These are phyloP conservation scores for Scaptomyza flava DNA, from an alignment of 2,888 invertebrate genomes.

Conservation along the genomic window DNA sequence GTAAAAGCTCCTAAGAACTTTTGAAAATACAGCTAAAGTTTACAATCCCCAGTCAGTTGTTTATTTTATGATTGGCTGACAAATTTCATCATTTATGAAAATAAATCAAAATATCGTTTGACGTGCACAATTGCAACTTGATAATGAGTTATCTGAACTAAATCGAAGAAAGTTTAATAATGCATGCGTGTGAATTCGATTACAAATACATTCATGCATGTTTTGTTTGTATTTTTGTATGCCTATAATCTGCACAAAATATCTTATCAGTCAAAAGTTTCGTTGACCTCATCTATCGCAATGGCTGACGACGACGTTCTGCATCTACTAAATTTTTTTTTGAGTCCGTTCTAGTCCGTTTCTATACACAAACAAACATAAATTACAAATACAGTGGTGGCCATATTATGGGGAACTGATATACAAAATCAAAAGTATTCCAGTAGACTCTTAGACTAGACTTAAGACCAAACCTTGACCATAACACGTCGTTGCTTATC, in stretches of 20 bases:
- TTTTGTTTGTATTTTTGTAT: slow-evolving; percentile 3
- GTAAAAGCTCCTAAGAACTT: not conserved
- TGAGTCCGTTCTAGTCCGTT: not conserved
- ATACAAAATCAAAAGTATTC: not conserved
- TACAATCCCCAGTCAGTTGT: not conserved
- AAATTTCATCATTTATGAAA: slow-evolving; percentile 12
- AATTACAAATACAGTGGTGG: not conserved
- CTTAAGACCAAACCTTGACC: slow-evolving; percentile 1
- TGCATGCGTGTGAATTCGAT: slow-evolving; percentile 8
- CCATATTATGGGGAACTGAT: not conserved
- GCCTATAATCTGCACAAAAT: slow-evolving; percentile 42
- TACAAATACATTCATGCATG: slow-evolving; percentile 2
- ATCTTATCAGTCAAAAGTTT: slow-evolving; percentile 61
- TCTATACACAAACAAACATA: not conserved
- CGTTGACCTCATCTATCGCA: slow-evolving; percentile 59
- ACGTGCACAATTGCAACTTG: slow-evolving; percentile 2
- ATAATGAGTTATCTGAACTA: slow-evolving; percentile 16
- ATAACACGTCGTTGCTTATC: slow-evolving; percentile 8
- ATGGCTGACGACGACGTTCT: slow-evolving; percentile 17
- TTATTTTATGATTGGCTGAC: not conserved
- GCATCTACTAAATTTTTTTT: slow-evolving; percentile 23
- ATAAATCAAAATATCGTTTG: slow-evolving; percentile 1
- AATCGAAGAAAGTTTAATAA: slow-evolving; percentile 1
- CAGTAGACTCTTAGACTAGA: not conserved
- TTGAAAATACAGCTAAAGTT: not conserved